phyloP scores from a whole-genome alignment of 2,888 invertebrate genomes.

The Steinernema hermaphroditum region DNA sequence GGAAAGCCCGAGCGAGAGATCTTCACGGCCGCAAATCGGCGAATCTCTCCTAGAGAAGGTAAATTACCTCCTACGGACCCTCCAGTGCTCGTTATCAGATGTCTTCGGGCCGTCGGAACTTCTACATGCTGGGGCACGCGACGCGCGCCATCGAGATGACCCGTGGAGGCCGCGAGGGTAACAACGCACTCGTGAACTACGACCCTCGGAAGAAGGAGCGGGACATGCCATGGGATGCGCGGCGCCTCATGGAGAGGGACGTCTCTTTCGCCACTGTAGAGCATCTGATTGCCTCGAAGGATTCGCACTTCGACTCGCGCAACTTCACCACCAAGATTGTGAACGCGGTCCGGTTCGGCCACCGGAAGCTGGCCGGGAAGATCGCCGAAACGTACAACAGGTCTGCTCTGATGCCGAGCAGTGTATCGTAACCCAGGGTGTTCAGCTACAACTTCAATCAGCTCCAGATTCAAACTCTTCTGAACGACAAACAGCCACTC shows the following conservation, averaged over 20 bases:
- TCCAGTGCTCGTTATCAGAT: constrained; percentile 32
- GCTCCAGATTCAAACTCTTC: constrained; percentile 68
- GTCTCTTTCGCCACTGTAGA: constrained; percentile 32
- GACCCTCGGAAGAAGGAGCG: constrained; percentile 9
- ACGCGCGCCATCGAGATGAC: constrained; percentile 67
- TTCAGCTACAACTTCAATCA: constrained; percentile 62
- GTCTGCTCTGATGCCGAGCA: background rate
- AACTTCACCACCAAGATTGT: constrained; percentile 52
- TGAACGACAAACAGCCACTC: constrained; percentile 67
- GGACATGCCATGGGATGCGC: background rate
- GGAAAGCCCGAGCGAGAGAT: background rate
- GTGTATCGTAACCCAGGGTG: background rate
- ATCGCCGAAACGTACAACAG: constrained; percentile 48
- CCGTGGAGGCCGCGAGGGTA: constrained; percentile 70
- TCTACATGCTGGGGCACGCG: constrained; percentile 64
- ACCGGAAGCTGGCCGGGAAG: constrained; percentile 67
- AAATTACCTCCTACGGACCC: background rate
- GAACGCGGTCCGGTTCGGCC: constrained; percentile 68
- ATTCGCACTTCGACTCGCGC: constrained; percentile 23
- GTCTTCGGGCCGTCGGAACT: constrained; percentile 64
- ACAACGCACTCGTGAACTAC: constrained; percentile 68
- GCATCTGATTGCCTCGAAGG: constrained; percentile 15
- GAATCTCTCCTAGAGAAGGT: constrained; percentile 4
- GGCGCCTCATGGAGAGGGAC: constrained; percentile 11
- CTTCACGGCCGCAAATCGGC: background rate